A percentile compares a stretch with the other conserved stretches of the same genome.
Evolutionary conservation across 2,113 vertebrate genomes (phyloP).

Genomic region (Colinus virginianus): DNA sequence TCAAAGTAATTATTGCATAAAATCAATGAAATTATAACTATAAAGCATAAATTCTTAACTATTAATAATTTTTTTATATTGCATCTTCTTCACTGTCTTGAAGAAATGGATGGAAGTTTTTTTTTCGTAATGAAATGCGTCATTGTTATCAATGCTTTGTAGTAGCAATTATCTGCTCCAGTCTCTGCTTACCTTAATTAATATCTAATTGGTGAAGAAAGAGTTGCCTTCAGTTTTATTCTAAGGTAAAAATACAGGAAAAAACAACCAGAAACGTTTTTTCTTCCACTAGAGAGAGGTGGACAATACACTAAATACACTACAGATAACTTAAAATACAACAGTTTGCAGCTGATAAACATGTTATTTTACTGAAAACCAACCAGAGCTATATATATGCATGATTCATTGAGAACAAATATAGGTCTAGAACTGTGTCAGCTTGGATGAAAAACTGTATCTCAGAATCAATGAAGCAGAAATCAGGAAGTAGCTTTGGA

Average conservation of each 20-base stretch:
- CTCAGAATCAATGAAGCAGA: neutral
- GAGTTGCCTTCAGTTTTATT: slow-evolving; percentile 53
- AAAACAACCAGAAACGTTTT: slow-evolving; percentile 14
- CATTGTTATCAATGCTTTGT: slow-evolving; percentile 6
- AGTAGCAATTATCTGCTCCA: slow-evolving; percentile 54
- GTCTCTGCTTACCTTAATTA: slow-evolving; percentile 69
- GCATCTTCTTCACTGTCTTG: neutral
- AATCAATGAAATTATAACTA: neutral
- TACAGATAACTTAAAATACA: neutral
- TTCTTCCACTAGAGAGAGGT: neutral
- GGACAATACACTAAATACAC: neutral
- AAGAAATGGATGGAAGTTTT: neutral
- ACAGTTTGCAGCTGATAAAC: neutral
- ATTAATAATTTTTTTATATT: neutral
- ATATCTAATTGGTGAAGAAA: slow-evolving; percentile 63
- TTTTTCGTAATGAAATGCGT: slow-evolving; percentile 27
- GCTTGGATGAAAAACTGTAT: neutral
- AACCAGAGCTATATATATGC: neutral
- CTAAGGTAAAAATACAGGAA: slow-evolving; percentile 31
- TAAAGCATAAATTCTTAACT: neutral
- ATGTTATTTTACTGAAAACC: neutral
- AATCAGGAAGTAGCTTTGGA: neutral
- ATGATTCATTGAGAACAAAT: neutral
- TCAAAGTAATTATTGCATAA: neutral
- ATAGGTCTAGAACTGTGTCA: neutral